Conservation (phyloP, 2,797 vertebrate genomes). For the Hafferia zeledoni region DNA sequence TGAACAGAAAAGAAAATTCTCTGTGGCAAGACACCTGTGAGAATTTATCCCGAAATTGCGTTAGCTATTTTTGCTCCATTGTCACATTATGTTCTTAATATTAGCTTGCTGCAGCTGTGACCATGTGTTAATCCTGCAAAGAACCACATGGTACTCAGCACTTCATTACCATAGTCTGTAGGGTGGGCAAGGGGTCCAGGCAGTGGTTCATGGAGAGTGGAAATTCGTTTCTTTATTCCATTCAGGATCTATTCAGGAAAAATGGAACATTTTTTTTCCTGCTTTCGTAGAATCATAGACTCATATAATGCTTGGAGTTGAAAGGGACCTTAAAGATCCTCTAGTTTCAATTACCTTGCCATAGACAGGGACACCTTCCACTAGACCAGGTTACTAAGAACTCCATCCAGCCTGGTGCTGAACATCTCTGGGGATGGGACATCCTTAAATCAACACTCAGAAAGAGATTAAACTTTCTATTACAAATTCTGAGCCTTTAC, state of each 20-base stretch:
- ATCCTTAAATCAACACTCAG: not conserved
- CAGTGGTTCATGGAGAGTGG: not conserved
- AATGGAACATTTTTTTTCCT: not conserved
- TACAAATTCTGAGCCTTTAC: not conserved
- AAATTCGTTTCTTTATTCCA: not conserved
- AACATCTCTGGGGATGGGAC: not conserved
- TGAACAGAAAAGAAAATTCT: not conserved
- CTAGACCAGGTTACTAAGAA: not conserved
- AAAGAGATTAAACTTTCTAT: not conserved
- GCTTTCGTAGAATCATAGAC: not conserved
- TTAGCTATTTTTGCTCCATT: not conserved
- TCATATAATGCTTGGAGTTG: fast-evolving
- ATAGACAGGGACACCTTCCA: not conserved
- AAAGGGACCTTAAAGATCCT: not conserved
- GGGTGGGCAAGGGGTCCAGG: not conserved
- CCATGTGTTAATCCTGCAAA: not conserved
- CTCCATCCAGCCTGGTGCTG: not conserved
- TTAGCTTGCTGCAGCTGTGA: not conserved
- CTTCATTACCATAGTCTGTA: not conserved
- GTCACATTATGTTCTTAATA: fast-evolving
- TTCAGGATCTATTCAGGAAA: not conserved
- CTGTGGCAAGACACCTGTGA: not conserved
- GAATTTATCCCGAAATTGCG: not conserved
- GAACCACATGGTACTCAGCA: not conserved
- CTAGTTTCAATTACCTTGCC: not conserved